These are phyloP conservation scores for Tortricodes alternella DNA, from an alignment of 2,888 invertebrate genomes.

Conservation along the genomic window DNA sequence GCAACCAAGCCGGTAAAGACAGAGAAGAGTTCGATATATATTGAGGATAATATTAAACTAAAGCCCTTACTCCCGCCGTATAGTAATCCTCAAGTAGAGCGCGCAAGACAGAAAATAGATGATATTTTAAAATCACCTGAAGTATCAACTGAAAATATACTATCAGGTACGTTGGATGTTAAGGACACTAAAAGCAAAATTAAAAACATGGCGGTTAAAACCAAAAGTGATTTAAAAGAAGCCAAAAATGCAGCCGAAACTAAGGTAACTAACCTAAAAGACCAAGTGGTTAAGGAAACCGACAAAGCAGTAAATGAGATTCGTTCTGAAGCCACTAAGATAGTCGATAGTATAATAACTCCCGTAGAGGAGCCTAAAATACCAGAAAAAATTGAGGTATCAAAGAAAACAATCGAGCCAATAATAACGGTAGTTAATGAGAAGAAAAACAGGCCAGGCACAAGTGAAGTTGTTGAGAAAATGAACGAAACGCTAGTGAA, in stretches of 20 bases:
- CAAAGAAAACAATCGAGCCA: slow-evolving; percentile 61
- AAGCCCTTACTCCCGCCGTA: slow-evolving; percentile 72
- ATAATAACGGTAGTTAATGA: slow-evolving; percentile 72
- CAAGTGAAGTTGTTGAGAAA: slow-evolving; percentile 52
- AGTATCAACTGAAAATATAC: slow-evolving; percentile 73
- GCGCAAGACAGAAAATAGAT: slow-evolving; percentile 75
- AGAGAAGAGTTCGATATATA: slow-evolving; percentile 47
- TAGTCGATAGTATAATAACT: slow-evolving; percentile 74
- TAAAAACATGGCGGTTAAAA: slow-evolving; percentile 54
- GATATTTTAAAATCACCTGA: slow-evolving; percentile 75
- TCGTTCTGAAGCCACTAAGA: slow-evolving; percentile 67
- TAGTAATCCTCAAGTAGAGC: slow-evolving; percentile 76
- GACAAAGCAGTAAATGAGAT: slow-evolving; percentile 60
- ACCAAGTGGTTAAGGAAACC: slow-evolving; percentile 37
- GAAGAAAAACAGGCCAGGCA: slow-evolving; percentile 50
- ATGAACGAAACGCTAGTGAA: slow-evolving; percentile 76
- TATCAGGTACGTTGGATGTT: slow-evolving; percentile 49
- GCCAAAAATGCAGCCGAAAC: slow-evolving; percentile 51
- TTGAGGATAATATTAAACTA: slow-evolving; percentile 67
- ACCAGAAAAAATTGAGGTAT: slow-evolving; percentile 40
- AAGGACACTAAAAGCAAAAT: slow-evolving; percentile 54
- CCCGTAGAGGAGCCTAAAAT: slow-evolving; percentile 70
- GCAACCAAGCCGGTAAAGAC: slow-evolving; percentile 46
- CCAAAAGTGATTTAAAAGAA: slow-evolving; percentile 55
- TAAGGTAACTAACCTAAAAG: slow-evolving; percentile 57